Base-by-base conservation (phyloP, 2,888 invertebrate genomes). In the Drosophila testacea region DNA sequence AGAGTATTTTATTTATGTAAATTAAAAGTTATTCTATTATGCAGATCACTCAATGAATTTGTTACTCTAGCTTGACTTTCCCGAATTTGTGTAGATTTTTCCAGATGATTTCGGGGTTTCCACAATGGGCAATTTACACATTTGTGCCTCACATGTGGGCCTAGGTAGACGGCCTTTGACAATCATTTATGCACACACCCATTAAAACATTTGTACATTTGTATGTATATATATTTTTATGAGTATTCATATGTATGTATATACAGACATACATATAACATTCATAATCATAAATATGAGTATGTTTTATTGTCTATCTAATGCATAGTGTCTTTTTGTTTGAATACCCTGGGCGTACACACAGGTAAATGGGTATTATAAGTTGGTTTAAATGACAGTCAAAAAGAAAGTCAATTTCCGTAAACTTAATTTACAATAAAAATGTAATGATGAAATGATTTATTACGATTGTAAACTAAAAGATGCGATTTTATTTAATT, bases 301-400 rank as follows among this genome's bases (percentile, higher is more conserved):
- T 56, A 46, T 54, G 32, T 63, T 57, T 75, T 69, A 50, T 62
- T 69, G 64, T 54, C 47, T 67, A 34, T 55, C 57, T 67, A 72
- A 56, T 66, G 57, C 42, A 48, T 56, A 41, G 54, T 39, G 50
- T 59, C 32, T 72, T 30, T 51, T 51, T 1, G 9, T 50, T 30
- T 55, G 44, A 0, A n/a, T 50, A 50, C 36, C 36, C 50, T 32
- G 2, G 2, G 2, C 22, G 22, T 22, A 3, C 22, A 22, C 22
- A 22, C 3, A 32, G 6, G 6, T 32, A 32, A 6, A 9, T 0
- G 32, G 9, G 32, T 6, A 32, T 32, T 2, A 9, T 6, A 7
- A 32, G 6, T 32, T 22, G 2, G 22, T 22, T 22, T 3, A 6
- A 32, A 9, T 32, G 7, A 32, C 7, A 6, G 32, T 6, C 32